A percentile compares a stretch with the other conserved stretches of the same genome.
Evolutionary conservation across 2,797 vertebrate species (phyloP).

Genomic region (Nasua narica): DNA sequence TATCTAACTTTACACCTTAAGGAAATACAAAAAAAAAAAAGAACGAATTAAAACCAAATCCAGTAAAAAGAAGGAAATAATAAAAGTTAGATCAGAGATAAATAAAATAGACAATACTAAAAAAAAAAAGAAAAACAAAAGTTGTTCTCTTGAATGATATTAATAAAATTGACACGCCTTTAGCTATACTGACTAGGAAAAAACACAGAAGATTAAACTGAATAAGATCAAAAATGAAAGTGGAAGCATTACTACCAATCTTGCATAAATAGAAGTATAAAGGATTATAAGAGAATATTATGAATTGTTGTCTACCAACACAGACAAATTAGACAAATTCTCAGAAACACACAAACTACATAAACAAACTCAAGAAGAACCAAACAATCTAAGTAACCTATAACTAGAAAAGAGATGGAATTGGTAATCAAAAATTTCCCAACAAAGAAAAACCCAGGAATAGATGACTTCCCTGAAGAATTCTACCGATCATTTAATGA

Average conservation of each 20-base stretch:
- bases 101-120: not conserved
- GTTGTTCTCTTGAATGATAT: not conserved
- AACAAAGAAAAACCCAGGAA: not conserved
- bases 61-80: not conserved
- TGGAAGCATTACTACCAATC: not conserved
- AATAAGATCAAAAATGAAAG: not conserved
- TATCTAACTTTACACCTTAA: not conserved
- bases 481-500: not conserved
- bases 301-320: not conserved
- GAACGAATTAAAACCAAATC: not conserved
- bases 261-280: not conserved
- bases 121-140: not conserved
- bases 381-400: not conserved
- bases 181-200: not conserved
- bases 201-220: not conserved
- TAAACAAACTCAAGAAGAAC: not conserved
- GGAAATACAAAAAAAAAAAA: not conserved
- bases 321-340: not conserved
- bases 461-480: not conserved
- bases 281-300: not conserved
- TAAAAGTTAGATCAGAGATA: not conserved
- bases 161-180: not conserved
- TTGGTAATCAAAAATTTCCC: not conserved
- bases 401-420: not conserved
- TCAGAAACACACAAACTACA: not conserved